Conservation (phyloP, 2,888 invertebrate genomes). For the Caenorhabditis wallacei region DNA sequence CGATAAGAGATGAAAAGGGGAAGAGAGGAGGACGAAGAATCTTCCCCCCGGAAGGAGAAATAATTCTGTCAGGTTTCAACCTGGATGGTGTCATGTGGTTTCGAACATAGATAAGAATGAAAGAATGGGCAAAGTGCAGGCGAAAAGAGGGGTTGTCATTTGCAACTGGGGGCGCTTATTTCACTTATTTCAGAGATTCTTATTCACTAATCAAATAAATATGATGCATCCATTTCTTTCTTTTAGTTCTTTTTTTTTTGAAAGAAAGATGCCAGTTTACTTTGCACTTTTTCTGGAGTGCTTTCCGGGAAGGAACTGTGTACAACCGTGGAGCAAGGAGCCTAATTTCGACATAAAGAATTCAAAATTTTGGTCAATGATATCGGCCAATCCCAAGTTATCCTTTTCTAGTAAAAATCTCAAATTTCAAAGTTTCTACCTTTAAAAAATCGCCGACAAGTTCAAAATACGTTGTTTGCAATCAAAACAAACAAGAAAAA, state of each 20-base stretch:
- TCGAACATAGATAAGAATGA: conserved; percentile 3
- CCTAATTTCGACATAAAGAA: no score
- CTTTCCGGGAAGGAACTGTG: background rate
- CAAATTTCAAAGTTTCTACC: no score
- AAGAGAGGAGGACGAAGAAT: background rate
- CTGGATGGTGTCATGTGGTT: background rate
- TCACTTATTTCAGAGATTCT: conserved; percentile 6
- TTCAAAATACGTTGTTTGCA: no score
- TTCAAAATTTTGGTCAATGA: no score
- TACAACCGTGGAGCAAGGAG: background rate
- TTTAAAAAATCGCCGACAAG: no score
- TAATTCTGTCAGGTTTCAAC: conserved; percentile 3
- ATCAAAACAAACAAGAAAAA: no score
- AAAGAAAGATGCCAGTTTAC: background rate
- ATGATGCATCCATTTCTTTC: conserved; percentile 3
- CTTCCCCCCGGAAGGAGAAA: background rate
- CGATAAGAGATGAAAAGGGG: conserved; percentile 28
- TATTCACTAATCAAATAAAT: conserved; percentile 59
- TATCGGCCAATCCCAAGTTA: no score
- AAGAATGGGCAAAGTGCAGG: background rate
- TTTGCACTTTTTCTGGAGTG: background rate
- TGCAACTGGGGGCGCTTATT: no score
- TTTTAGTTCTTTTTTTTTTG: background rate
- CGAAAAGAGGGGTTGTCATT: conserved; percentile 29
- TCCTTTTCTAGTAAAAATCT: no score